Evolutionary conservation across 2,113 vertebrate species (phyloP), one percentile per base, ranked within the genome.

Genomic region (Camelus dromedarius): DNA sequence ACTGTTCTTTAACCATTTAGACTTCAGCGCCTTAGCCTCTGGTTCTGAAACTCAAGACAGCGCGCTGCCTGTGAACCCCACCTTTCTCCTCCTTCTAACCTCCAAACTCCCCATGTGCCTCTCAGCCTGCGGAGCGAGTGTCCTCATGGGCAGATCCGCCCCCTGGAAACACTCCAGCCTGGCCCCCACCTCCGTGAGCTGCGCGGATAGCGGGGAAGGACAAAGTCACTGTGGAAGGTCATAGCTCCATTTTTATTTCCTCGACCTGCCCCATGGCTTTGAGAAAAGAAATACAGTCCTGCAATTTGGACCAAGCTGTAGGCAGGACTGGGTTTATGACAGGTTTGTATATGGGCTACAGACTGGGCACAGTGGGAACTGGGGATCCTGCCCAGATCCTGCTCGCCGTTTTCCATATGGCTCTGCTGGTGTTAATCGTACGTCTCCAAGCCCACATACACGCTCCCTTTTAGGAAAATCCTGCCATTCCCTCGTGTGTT

Each of bases 291-390:
- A 92, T 83, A 85, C 91, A 96, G 76, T 18, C 60, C n/a, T 88
- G 73, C n/a, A 11, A 48, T 84, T 97, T 95, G 93, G 79, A 95
- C 70, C 38, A 84, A 95, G 89, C 24, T 22, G 7, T 26, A 54
- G 93, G 58, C 69, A 72, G 42, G 52, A 62, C 56, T 42, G 86
- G 67, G 89, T 56, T 95, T 83, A 60, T 91, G 96, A 93, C 95
- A 96, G 85, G n/a, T 96, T 89, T 81, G 86, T 94, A 35, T 73
- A 77, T 76, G 79, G 88, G 86, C 79, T 72, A 75, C 95, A 98
- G 97, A 98, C 96, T 98, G 97, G 64, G n/a, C 96, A 96, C 97
- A 96, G 97, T 96, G 76, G 96, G 97, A 96, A 79, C 20, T 60
- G 73, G 92, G 8, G 32, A 32, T 76, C 22, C 86, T 96, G 94